Evolutionary conservation across 2,888 invertebrate genomes (phyloP).

Genomic region (Tenthredo notha): DNA sequence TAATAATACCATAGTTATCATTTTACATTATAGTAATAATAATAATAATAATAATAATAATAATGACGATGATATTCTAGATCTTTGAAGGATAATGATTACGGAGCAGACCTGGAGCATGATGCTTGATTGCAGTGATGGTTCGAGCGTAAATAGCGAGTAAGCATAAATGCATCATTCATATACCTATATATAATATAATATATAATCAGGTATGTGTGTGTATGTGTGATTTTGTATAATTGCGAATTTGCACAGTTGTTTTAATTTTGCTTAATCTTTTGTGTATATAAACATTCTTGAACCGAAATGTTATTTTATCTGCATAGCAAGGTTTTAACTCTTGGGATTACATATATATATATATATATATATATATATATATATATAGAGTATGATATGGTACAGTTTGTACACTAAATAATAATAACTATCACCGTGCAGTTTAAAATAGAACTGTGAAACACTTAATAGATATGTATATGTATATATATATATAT

Average conservation of each 20-base stretch:
- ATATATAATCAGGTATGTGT: background rate
- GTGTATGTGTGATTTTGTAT: background rate
- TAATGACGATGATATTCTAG: background rate
- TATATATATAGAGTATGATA: background rate
- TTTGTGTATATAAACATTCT: background rate
- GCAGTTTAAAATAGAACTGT: conserved; percentile 25
- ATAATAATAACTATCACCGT: conserved; percentile 30
- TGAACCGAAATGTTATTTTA: conserved; percentile 2
- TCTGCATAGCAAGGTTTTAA: background rate
- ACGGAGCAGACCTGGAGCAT: conserved; percentile 78
- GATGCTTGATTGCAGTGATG: conserved; percentile 77
- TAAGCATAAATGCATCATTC: conserved; percentile 65
- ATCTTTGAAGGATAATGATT: conserved; percentile 76
- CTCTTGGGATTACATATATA: background rate
- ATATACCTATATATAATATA: background rate
- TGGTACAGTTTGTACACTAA: background rate
- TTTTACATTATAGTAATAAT: background rate
- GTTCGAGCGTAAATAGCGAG: conserved; percentile 74
- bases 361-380: too few relatives aligned
- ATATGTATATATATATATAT: background rate
- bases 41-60: background rate
- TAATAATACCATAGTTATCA: background rate
- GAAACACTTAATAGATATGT: conserved; percentile 14
- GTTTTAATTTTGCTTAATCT: background rate
- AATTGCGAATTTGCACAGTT: background rate